Percentiles rank a stretch among this genome's conserved stretches.
phyloP scores from a whole-genome alignment of 2,113 vertebrate species.

The Centropus bengalensis region DNA sequence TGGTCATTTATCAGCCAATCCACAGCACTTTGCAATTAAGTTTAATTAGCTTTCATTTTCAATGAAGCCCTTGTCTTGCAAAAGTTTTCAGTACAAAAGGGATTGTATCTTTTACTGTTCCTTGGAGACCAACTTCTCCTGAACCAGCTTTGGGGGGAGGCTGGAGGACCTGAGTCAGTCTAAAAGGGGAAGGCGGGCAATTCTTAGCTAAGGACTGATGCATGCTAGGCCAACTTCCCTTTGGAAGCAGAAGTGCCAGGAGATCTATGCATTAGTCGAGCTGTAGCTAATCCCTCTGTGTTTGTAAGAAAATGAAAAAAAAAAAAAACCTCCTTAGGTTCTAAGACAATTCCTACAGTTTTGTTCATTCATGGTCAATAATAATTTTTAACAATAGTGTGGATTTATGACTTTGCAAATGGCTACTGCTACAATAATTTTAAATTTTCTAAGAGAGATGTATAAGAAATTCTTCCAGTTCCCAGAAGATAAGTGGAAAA shows the following conservation, averaged over 20 bases:
- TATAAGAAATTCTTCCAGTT: not conserved
- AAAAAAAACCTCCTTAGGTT: not conserved
- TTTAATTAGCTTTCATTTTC: not conserved
- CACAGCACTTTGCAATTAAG: not conserved
- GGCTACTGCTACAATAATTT: rapidly evolving
- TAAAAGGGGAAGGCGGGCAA: not conserved
- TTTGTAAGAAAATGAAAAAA: not conserved
- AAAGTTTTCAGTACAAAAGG: not conserved
- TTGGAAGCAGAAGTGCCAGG: not conserved
- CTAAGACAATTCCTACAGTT: not conserved
- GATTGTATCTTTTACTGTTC: not conserved
- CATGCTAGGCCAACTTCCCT: not conserved
- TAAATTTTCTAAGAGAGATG: not conserved
- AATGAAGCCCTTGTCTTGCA: not conserved
- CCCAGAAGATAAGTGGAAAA: not conserved
- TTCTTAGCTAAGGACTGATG: not conserved
- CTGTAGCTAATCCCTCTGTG: not conserved
- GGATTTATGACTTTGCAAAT: not conserved
- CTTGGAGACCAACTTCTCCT: not conserved
- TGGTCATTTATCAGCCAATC: not conserved
- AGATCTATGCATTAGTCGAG: not conserved
- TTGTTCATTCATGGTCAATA: not conserved
- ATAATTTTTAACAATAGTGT: not conserved
- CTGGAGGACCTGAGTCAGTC: not conserved
- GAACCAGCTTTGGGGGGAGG: not conserved